Evolutionary conservation across 1,140 invertebrate genomes (phyloP).

Genomic region (Euwallacea fornicatus): DNA sequence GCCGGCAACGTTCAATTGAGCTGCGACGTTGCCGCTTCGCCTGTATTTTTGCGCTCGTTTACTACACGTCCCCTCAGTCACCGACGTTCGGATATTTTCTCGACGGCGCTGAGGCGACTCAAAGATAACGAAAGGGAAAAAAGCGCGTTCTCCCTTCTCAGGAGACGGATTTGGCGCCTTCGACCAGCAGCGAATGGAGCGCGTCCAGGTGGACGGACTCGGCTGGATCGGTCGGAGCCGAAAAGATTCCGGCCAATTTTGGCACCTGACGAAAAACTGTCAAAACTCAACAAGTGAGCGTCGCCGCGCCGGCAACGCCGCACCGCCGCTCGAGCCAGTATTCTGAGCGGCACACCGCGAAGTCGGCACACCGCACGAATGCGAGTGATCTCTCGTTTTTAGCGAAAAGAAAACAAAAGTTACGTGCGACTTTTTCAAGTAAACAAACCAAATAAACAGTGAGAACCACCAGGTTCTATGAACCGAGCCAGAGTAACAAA

Average conservation of each 20-base stretch:
- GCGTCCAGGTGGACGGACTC: no score
- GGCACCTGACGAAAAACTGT: no score
- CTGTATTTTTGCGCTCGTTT: not conserved
- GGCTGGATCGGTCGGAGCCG: no score
- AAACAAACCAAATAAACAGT: conserved; percentile 7
- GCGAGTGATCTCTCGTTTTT: conserved; percentile 27
- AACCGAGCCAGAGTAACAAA: not conserved
- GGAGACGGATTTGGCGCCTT: no score
- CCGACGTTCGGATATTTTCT: no score
- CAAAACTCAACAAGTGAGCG: no score
- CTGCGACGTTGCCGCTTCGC: conserved; percentile 2
- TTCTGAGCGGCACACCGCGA: conserved; percentile 4
- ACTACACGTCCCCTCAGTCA: no score
- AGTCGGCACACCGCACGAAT: conserved; percentile 25
- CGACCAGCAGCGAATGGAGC: no score
- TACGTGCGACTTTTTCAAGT: not conserved
- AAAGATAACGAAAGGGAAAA: no score
- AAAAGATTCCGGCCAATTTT: no score
- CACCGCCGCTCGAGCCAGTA: conserved; percentile 17
- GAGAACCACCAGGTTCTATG: not conserved
- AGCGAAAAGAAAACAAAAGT: conserved; percentile 17
- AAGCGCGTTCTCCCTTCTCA: no score
- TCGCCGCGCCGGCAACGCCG: conserved; percentile 18
- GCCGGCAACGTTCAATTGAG: conserved; percentile 39
- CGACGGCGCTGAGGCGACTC: no score